Conservation (phyloP, 2,888 invertebrate species). For the Cosmorhoe ocellata region DNA sequence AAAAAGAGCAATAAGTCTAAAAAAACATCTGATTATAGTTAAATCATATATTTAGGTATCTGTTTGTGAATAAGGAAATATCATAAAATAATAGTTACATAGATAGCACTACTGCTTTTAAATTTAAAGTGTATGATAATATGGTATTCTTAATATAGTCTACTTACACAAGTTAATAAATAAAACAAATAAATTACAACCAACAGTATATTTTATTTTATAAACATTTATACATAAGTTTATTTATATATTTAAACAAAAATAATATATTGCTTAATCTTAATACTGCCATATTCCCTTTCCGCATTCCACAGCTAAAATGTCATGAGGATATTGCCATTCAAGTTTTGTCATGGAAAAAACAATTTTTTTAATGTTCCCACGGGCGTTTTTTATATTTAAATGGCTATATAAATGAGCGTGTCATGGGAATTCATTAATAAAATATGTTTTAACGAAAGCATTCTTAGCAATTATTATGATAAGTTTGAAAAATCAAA, state of each 20-base stretch:
- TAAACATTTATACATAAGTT: slow-evolving; percentile 72
- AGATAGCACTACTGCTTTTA: too few relatives aligned
- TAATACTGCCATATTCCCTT: slow-evolving; percentile 70
- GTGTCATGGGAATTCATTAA: too few relatives aligned
- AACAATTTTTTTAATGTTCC: too few relatives aligned
- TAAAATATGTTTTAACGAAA: too few relatives aligned
- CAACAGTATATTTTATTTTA: slow-evolving; percentile 80
- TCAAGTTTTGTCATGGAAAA: slow-evolving; percentile 16
- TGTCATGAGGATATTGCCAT: slow-evolving; percentile 50
- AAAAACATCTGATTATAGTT: background rate
- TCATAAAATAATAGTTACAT: background rate
- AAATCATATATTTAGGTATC: background rate
- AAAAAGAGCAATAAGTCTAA: slow-evolving; percentile 61
- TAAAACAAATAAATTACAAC: slow-evolving; percentile 60
- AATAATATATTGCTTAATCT: slow-evolving; percentile 72
- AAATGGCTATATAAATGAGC: too few relatives aligned
- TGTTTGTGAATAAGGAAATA: background rate
- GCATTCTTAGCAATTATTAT: too few relatives aligned
- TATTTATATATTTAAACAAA: slow-evolving; percentile 57
- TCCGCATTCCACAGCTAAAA: slow-evolving; percentile 29
- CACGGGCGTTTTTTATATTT: too few relatives aligned
- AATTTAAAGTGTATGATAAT: background rate
- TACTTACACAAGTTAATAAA: too few relatives aligned
- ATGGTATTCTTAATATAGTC: too few relatives aligned
- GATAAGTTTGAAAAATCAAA: too few relatives aligned